phyloP scores from a whole-genome alignment of 2,113 vertebrate species.

The Rousettus leschenaultii region DNA sequence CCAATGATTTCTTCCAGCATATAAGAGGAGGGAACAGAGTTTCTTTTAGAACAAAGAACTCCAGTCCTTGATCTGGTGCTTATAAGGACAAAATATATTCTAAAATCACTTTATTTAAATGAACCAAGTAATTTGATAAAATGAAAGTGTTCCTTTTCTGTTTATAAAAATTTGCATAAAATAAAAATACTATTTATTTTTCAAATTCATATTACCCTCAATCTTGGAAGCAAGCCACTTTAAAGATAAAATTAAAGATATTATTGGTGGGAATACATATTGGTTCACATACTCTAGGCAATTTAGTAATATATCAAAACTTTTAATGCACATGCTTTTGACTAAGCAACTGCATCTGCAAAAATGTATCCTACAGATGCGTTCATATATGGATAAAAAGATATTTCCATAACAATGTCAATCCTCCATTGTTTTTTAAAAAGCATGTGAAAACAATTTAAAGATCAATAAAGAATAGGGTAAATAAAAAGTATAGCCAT shows the following conservation, averaged over 20 bases:
- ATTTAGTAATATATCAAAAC: background rate
- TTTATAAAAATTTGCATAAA: conserved; percentile 23
- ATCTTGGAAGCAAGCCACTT: background rate
- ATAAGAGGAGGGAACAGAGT: background rate
- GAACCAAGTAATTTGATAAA: conserved; percentile 19
- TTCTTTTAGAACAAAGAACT: conserved; percentile 45
- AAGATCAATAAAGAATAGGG: background rate
- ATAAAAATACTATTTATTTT: background rate
- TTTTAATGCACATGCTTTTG: background rate
- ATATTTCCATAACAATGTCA: conserved; percentile 5
- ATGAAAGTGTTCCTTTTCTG: background rate
- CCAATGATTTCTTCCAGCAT: background rate
- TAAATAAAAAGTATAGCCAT: background rate
- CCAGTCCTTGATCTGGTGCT: conserved; percentile 9
- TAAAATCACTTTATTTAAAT: conserved; percentile 35
- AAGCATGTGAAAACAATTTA: conserved; percentile 19
- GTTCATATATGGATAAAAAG: background rate
- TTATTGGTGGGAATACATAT: background rate
- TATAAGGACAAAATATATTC: conserved; percentile 24
- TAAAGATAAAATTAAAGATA: conserved; percentile 11
- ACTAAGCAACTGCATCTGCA: background rate
- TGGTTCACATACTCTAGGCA: background rate
- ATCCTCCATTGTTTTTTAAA: background rate
- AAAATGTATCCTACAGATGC: background rate
- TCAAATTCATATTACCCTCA: conserved; percentile 29